Evolutionary conservation across 2,888 invertebrate genomes (phyloP), one percentile per base, ranked within the genome.

Genomic region (Cheilosia vulpina): DNA sequence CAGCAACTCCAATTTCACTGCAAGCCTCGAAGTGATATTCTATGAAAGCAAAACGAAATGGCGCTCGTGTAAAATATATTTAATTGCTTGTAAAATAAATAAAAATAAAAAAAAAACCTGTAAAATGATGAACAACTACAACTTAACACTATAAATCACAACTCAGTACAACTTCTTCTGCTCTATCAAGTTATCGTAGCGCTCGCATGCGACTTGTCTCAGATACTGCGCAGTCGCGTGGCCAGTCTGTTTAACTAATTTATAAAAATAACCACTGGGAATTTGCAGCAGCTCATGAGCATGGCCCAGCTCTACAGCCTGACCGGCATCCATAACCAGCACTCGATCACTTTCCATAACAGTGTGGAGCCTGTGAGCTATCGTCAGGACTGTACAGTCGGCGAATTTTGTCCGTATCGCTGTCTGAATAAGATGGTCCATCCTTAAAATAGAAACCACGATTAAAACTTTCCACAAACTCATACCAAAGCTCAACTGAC

Each of bases 281-380:
- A 92, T 90, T 5, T 93, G 90, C 34, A 96, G 89, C 52, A 96
- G 90, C 87, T 93, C 92, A 89, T 94, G 94, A 0, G 97, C 97
- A 88, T 95, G 94, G 31, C 96, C 96, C 55, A 95, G 94, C 91
- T 97, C 97, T 19, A 94, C 94, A 71, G 94, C 92, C 15, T 89
- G 89, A 0, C 96, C 87, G n/a, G 55, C 65, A 57, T 87, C 87
- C 80, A 87, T 84, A 1, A 87, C 81, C 11, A 87, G 31, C 0
- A 88, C 84, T 21, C 83, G 82, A 63, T 88, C 88, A 53, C 87
- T 87, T 24, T 79, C 71, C 82, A 88, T 81, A 4, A 88, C 82
- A 11, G 88, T 88, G 19, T 88, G 83, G 17, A 88, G 55, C 4
- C 88, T 84, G 63, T 88, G 88, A 15, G 88, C 88, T 9, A 88